Percentiles rank a stretch among this genome's conserved stretches.
These are phyloP conservation scores for Rapana venosa DNA, from an alignment of 2,888 invertebrate species.

Conservation along the genomic window DNA sequence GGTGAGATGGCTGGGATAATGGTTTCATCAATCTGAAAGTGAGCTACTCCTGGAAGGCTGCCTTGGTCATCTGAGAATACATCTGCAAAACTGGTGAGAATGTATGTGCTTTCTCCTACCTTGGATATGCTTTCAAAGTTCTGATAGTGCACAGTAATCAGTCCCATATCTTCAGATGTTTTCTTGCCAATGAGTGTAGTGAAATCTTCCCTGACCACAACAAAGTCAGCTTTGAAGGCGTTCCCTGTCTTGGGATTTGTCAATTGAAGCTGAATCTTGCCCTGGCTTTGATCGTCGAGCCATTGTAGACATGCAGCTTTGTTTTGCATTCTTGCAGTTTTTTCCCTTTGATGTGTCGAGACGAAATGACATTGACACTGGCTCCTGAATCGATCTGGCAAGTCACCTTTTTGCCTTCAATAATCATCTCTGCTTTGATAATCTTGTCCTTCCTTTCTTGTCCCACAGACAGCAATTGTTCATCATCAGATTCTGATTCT, in stretches of 20 bases:
- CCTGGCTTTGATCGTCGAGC: constrained; percentile 45
- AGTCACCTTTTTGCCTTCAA: constrained; percentile 27
- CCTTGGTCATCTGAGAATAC: constrained; percentile 31
- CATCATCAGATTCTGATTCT: constrained; percentile 32
- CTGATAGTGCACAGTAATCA: constrained; percentile 38
- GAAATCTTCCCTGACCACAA: constrained; percentile 41
- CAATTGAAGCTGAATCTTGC: constrained; percentile 44
- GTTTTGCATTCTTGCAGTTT: constrained; percentile 35
- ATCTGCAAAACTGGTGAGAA: not conserved
- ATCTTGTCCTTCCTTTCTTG: constrained; percentile 11
- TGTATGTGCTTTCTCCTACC: not conserved
- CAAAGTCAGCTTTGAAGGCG: constrained; percentile 30
- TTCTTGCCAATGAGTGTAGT: constrained; percentile 35
- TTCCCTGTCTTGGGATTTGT: constrained; percentile 46
- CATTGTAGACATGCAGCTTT: constrained; percentile 51
- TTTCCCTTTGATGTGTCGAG: constrained; percentile 23
- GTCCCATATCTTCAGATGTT: constrained; percentile 39
- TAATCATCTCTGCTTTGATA: constrained; percentile 19
- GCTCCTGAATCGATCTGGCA: constrained; percentile 56
- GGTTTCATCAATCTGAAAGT: constrained; percentile 27
- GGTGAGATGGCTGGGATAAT: constrained; percentile 28
- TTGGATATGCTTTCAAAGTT: constrained; percentile 29
- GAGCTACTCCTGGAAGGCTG: constrained; percentile 11
- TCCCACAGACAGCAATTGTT: not conserved
- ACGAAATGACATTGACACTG: constrained; percentile 44